A percentile compares a stretch with the other conserved stretches of the same genome.
These are phyloP conservation scores for Quadroppia sp. DNA, from an alignment of 2,888 invertebrate species.

Conservation along the genomic window DNA sequence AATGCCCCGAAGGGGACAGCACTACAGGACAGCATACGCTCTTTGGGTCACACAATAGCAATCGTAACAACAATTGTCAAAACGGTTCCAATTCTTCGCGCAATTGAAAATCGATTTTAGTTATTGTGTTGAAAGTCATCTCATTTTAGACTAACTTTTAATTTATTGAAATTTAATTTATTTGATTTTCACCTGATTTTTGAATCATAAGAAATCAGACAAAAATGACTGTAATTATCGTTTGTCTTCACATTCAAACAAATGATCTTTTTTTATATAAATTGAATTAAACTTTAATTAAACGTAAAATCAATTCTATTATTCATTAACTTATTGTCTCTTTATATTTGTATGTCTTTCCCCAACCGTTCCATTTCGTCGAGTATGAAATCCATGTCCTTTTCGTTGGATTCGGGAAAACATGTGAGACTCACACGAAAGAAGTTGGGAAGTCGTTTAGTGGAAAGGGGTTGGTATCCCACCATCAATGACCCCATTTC, in stretches of 20 bases:
- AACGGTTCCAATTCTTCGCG: too few relatives aligned
- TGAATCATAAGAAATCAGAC: too few relatives aligned
- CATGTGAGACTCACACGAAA: slow-evolving; percentile 71
- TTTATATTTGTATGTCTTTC: background rate
- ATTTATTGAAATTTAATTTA: too few relatives aligned
- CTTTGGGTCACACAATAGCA: background rate
- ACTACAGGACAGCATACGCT: background rate
- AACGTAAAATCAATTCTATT: background rate
- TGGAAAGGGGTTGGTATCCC: slow-evolving; percentile 67
- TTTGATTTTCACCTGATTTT: too few relatives aligned
- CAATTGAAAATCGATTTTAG: too few relatives aligned
- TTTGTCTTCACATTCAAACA: too few relatives aligned
- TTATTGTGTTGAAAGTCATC: too few relatives aligned
- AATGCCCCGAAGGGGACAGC: background rate
- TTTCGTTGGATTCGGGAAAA: slow-evolving; percentile 61
- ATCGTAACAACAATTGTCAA: too few relatives aligned
- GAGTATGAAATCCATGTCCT: slow-evolving; percentile 63
- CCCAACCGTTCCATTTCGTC: slow-evolving; percentile 63
- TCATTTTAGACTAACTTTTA: too few relatives aligned
- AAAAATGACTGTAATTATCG: too few relatives aligned
- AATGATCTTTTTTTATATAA: too few relatives aligned
- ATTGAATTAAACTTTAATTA: too few relatives aligned
- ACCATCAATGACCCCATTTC: slow-evolving; percentile 66
- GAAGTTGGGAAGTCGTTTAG: slow-evolving; percentile 66
- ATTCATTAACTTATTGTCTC: background rate